Base-by-base conservation (phyloP, 1,140 invertebrate species). In the Drosophila serrata region DNA sequence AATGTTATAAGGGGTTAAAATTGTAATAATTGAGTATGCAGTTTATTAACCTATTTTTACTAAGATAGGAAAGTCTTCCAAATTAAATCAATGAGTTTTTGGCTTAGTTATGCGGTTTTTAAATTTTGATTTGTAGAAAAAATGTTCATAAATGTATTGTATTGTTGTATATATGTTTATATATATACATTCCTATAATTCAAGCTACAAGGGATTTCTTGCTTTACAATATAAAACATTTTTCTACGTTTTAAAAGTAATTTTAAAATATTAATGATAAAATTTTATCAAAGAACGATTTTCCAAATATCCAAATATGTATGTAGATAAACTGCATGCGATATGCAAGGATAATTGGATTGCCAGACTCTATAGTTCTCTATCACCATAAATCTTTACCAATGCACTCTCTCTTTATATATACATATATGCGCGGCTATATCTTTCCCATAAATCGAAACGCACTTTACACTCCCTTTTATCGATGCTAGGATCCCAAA, bases 361-460 rank as follows among this genome's bases (percentile, higher is more conserved):
- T 69, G 51, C 35, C 33, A 68, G 33, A 69, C 33, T 56, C 4
- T 9, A 19, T 8, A 19, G 19, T 22, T n/a, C 45, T 33, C 43
- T 42, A 42, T 65, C 61, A 35, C 29, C 27, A 31, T 31, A 62
- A 63, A 62, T 48, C 64, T 61, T 35, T 45, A 40, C n/a, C 5
- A 43, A 42, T 29, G 56, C 46, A 61, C 45, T 74, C 40, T 62
- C 33, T 59, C 19, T 40, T 1, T 35, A 2, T 33, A 8, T 11
- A 3, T 19, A 6, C 27, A 42, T 45, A 40, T 33, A 40, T 59
- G 19, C 55, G 35, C 8, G 35, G 33, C 51, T 63, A 29, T 85
- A 85, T 85, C 82, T 81, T 85, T 85, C 74, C 73, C 63, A 86
- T 86, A 75, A 87, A 86, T 86, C 75, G 75, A 42, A 72, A 68